Conservation (phyloP, 37 sponge, comb jelly and placozoan species). For the Oscarella lobularis region DNA sequence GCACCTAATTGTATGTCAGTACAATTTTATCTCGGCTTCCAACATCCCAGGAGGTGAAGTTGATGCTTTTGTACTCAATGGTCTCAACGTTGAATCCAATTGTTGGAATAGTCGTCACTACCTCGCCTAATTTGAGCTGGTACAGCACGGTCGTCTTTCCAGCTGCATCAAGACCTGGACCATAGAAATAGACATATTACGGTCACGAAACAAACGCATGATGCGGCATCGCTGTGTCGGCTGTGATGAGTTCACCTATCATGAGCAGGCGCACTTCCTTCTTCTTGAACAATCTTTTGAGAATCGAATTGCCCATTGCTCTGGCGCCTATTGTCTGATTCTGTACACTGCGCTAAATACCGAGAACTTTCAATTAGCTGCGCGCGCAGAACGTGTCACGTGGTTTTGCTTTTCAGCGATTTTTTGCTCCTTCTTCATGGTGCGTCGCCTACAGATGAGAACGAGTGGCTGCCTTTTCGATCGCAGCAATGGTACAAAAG, state of each 20-base stretch:
- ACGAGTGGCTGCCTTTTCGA: no score
- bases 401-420: no score
- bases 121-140: constrained; percentile 77
- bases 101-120: constrained; percentile 77
- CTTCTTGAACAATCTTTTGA: not conserved
- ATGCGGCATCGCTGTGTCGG: not conserved
- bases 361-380: no score
- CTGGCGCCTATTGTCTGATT: no score
- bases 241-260: constrained; percentile 36
- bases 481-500: no score
- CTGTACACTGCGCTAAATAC: no score
- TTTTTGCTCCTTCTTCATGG: no score
- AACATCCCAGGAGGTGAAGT: constrained; percentile 63
- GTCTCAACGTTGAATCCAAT: constrained; percentile 78
- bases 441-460: no score
- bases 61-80: constrained; percentile 33
- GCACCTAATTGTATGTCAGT: not conserved
- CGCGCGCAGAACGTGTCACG: no score
- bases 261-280: constrained; percentile 45
- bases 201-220: not conserved
- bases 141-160: constrained; percentile 88
- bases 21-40: constrained; percentile 67
- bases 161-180: constrained; percentile 70
- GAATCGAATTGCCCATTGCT: no score
- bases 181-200: not conserved